Evolutionary conservation across 2,113 vertebrate genomes (phyloP).

Genomic region (Petaurus breviceps): DNA sequence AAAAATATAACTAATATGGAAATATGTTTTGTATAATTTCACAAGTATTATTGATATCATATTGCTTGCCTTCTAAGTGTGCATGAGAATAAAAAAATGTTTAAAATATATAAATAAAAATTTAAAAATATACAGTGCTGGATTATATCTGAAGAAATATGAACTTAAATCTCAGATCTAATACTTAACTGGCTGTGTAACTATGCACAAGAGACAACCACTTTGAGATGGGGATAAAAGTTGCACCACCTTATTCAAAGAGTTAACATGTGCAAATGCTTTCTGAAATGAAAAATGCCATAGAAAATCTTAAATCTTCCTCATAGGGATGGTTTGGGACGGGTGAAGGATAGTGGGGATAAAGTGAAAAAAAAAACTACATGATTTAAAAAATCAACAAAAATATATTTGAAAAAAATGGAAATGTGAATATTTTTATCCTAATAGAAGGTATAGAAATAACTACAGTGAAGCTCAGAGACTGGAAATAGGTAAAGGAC

Average conservation of each 20-base stretch:
- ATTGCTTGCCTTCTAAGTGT: neutral
- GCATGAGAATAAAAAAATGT: neutral
- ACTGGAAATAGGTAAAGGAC: neutral
- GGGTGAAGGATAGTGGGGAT: neutral
- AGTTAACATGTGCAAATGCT: neutral
- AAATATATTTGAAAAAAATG: neutral
- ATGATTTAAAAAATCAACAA: neutral
- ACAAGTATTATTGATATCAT: neutral
- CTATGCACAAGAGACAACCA: neutral
- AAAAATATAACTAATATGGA: neutral
- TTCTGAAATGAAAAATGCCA: neutral
- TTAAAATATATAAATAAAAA: neutral
- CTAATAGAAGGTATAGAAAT: neutral
- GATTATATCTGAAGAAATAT: neutral
- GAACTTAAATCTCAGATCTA: neutral
- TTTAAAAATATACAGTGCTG: neutral
- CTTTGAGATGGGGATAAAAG: neutral
- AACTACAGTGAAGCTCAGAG: neutral
- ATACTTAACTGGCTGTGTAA: neutral
- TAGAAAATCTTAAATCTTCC: neutral
- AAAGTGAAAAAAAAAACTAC: neutral
- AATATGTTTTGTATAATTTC: neutral
- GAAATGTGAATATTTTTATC: neutral
- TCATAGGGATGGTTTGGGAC: neutral
- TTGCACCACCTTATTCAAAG: neutral